Evolutionary conservation across 1,140 invertebrate species (phyloP).

Genomic region (Nasonia longicornis): DNA sequence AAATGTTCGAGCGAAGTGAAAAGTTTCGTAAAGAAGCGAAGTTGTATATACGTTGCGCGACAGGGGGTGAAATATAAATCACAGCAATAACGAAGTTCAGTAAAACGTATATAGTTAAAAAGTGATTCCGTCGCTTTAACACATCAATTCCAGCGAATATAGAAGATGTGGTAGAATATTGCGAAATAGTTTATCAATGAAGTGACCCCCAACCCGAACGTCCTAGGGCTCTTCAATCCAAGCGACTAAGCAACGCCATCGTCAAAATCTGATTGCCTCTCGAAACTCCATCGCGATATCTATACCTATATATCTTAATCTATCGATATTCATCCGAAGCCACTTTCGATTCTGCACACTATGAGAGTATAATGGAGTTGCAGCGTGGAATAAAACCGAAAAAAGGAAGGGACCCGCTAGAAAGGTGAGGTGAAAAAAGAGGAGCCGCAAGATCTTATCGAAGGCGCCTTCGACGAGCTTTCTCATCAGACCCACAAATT

Average conservation of each 20-base stretch:
- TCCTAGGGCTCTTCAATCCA: not conserved
- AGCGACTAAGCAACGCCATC: not conserved
- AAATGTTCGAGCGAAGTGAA: not conserved
- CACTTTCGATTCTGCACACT: not conserved
- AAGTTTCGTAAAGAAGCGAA: not conserved
- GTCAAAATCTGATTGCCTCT: slow-evolving; percentile 3
- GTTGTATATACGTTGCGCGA: too few relatives aligned
- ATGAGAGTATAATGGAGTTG: too few relatives aligned
- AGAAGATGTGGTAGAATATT: not conserved
- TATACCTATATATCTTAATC: too few relatives aligned
- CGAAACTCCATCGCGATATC: not conserved
- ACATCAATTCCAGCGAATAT: not conserved
- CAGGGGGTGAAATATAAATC: slow-evolving; percentile 8
- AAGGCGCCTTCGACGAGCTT: too few relatives aligned
- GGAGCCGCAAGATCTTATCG: not conserved
- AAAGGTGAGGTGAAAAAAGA: too few relatives aligned
- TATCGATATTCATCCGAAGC: not conserved
- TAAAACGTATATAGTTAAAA: not conserved
- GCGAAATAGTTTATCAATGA: slow-evolving; percentile 1
- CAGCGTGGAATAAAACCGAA: too few relatives aligned
- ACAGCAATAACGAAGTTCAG: slow-evolving; percentile 11
- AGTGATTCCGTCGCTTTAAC: not conserved
- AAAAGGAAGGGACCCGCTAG: too few relatives aligned
- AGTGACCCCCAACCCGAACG: not conserved
- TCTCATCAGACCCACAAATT: slow-evolving; percentile 7